These are phyloP conservation scores for Manis crassicaudata DNA, from an alignment of 2,797 vertebrate species.

Conservation along the genomic window DNA sequence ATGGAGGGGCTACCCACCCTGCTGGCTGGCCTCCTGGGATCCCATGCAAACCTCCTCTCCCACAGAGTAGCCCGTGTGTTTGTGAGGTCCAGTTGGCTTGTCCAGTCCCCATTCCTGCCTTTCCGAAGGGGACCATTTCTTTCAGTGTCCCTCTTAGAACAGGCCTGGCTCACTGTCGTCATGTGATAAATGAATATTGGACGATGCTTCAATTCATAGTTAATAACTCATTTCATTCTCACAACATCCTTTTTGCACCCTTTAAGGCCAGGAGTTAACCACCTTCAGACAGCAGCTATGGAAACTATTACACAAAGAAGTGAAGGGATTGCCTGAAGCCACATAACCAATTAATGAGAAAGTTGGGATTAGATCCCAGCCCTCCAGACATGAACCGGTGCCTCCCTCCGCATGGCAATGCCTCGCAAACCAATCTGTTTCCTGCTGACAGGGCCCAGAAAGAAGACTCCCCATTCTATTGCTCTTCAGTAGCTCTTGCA, in stretches of 20 bases:
- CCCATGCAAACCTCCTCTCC: background rate
- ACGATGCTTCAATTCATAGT: slow-evolving; percentile 9
- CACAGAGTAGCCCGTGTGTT: background rate
- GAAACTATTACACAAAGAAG: slow-evolving; percentile 43
- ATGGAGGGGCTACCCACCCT: background rate
- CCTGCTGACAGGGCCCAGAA: background rate
- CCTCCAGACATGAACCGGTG: background rate
- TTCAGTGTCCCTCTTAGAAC: background rate
- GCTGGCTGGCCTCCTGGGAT: background rate
- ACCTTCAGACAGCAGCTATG: background rate
- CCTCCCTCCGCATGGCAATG: background rate
- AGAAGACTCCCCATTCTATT: background rate
- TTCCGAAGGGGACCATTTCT: background rate
- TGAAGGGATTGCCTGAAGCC: slow-evolving; percentile 1
- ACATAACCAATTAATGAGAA: slow-evolving; percentile 34
- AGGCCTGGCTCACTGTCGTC: background rate
- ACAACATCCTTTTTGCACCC: background rate
- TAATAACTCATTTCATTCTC: slow-evolving; percentile 22
- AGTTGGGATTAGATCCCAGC: slow-evolving; percentile 20
- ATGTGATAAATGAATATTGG: background rate
- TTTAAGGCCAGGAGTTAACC: background rate
- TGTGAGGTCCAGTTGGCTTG: too few species aligned
- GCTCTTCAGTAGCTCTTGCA: background rate
- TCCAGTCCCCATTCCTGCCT: background rate
- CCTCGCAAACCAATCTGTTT: background rate